Base-by-base conservation (phyloP, 2,888 invertebrate species). In the Pollenia angustigena region DNA sequence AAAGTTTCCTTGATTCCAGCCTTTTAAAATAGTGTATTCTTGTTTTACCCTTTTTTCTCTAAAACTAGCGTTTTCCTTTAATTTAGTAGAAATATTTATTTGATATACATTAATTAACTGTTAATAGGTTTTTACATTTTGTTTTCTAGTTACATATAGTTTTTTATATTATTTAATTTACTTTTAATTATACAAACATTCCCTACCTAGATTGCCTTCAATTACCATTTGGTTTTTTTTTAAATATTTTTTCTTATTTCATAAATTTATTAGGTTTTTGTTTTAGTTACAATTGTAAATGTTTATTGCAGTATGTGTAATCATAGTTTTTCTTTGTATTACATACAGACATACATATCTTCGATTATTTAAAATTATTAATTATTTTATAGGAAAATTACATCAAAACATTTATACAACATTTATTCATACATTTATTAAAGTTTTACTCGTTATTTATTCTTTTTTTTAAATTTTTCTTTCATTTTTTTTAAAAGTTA, bases 201-300 rank as follows among this genome's bases (percentile, higher is more conserved):
- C 89, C 91, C 91, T 91, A 91, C 88, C 91, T 91, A 91, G 91
- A 91, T 91, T 91, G 91, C 91, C 91, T 90, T 91, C 91, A 90
- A 90, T 89, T 91, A 89, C 89, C 89, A 85, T 81, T 81, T 52
- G 8, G 48, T 50, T 23, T 46, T 52, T 84, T 32, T 74, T 52
- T 60, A 32, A 32, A 32, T n/a, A 14, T 69, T 75, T 69, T 72
- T 74, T 80, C 11, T 56, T 74, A 56, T 74, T 83, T 81, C 16
- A 83, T 64, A 56, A 16, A 32, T 69, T 58, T 60, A 60, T 60
- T 46, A 72, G 46, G 8, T 62, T 62, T 83, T 40, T 82, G 40
- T 84, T 82, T 75, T 44, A 75, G 16, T 48, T 58, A 62, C 18
- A 44, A 50, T 54, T 71, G 58, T 82, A 58, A 79, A 82, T 83